These are phyloP conservation scores for Aelia acuminata DNA, from an alignment of 2,888 invertebrate species.

Conservation along the genomic window DNA sequence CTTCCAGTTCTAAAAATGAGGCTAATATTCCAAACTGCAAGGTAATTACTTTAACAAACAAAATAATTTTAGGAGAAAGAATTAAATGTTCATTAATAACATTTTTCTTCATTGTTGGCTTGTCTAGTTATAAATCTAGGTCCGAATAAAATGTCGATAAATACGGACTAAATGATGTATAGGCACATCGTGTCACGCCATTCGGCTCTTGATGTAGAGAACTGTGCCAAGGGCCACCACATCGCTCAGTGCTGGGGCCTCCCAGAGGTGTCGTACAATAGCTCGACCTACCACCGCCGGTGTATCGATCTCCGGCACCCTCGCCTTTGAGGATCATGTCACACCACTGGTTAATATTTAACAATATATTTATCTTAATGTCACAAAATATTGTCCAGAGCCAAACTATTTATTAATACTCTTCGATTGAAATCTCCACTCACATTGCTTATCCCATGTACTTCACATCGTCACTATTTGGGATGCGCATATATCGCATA, in stretches of 20 bases:
- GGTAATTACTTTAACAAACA: no score
- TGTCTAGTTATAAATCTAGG: background rate
- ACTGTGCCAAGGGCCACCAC: constrained; percentile 31
- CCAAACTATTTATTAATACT: no score
- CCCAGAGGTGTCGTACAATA: constrained; percentile 12
- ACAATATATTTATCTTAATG: no score
- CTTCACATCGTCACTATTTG: no score
- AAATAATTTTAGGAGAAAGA: no score
- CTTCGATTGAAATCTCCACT: no score
- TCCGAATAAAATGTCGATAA: background rate
- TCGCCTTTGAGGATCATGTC: background rate
- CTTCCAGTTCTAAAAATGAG: no score
- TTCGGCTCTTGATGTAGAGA: background rate
- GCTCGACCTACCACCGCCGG: constrained; percentile 9
- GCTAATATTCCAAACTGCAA: no score
- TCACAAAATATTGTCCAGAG: no score
- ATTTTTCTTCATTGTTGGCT: background rate
- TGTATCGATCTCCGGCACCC: background rate
- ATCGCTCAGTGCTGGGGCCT: background rate
- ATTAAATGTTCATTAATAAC: background rate
- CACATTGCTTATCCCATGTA: no score
- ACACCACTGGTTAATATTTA: background rate
- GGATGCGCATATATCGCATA: no score
- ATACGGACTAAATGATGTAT: background rate
- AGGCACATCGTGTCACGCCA: background rate